Conservation (phyloP, 2,888 invertebrate species). For the Drosophila merina region DNA sequence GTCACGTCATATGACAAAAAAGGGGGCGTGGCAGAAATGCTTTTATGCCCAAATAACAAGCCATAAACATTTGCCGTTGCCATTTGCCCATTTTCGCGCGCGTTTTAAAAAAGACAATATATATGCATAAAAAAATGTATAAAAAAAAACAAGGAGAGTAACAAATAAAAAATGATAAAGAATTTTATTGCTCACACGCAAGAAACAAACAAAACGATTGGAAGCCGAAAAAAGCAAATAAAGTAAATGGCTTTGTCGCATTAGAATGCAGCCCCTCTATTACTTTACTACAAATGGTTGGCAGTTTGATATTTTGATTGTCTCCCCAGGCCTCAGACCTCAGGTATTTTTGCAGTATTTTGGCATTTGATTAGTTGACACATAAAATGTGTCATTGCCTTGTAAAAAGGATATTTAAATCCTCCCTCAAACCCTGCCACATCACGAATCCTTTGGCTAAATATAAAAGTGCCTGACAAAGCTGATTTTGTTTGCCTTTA, state of each 20-base stretch:
- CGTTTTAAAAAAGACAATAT: slow-evolving; percentile 50
- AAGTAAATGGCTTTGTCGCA: slow-evolving; percentile 75
- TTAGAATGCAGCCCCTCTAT: slow-evolving; percentile 49
- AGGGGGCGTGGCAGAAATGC: slow-evolving; percentile 52
- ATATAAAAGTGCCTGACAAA: slow-evolving; percentile 29
- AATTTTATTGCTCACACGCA: slow-evolving; percentile 76
- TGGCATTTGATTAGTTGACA: slow-evolving; percentile 76
- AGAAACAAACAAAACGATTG: slow-evolving; percentile 8
- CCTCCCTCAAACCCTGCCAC: slow-evolving; percentile 1
- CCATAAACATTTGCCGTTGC: slow-evolving; percentile 69
- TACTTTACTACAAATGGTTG: slow-evolving; percentile 60
- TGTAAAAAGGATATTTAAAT: slow-evolving; percentile 24
- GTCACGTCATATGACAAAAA: slow-evolving; percentile 8
- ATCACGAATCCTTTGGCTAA: slow-evolving; percentile 18
- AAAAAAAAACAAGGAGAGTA: slow-evolving; percentile 45
- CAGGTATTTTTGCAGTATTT: slow-evolving; percentile 56
- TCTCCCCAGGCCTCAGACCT: slow-evolving; percentile 33
- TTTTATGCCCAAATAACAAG: slow-evolving; percentile 79
- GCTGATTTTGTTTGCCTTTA: slow-evolving; percentile 24
- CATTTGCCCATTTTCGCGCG: slow-evolving; percentile 70
- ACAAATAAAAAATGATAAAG: slow-evolving; percentile 76
- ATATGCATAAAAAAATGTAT: slow-evolving; percentile 13
- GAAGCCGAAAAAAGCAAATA: slow-evolving; percentile 64
- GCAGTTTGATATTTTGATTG: slow-evolving; percentile 75
- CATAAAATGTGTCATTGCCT: slow-evolving; percentile 54